Evolutionary conservation across 2,113 vertebrate species (phyloP), one percentile per base, ranked within the genome.

Genomic region (Agapornis roseicollis): DNA sequence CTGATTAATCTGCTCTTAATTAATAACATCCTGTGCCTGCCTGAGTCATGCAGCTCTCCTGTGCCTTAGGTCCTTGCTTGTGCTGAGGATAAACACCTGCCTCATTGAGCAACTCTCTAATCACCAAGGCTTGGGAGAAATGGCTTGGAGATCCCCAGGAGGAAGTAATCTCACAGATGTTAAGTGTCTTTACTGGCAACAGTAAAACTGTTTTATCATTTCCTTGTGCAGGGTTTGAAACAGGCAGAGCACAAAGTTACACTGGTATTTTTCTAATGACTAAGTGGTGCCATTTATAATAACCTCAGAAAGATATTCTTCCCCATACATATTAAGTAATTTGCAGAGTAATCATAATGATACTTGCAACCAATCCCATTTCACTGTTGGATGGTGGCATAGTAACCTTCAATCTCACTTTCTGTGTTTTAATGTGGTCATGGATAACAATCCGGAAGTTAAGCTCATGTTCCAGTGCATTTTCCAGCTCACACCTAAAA

Each of bases 21-120:
- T 93, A 94, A 96, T 55, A 82, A 94, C 60, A 94, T 93, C 93
- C 88, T 93, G 82, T 65, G 89, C 50, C 69, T 42, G 72, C 56
- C 76, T 47, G 72, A 90, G 79, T 94, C 93, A 94, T 11, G 2
- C 39, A 47, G 85, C 78, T 63, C 76, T 1, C 15, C 46, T 1
- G 1, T 17, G 58, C 65, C 93, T 73, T 11, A 1, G 6, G 44
- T 89, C 82, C 81, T 91, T 1, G 2, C 66, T 35, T 18, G 37
- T 6, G 2, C 64, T 52, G 78, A 69, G 86, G 42, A 69, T 16
- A 86, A 91, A 66, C 88, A 88, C 79, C 64, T 84, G 88, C 80
- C 85, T 52, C 2, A 1, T 9, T 55, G 88, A 78, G 81, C 53
- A 77, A 22, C 63, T 16, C 71, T 13, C 28, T 85, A 60, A 46